Base-by-base conservation (phyloP, 2,797 vertebrate species). In the Todus mexicanus region DNA sequence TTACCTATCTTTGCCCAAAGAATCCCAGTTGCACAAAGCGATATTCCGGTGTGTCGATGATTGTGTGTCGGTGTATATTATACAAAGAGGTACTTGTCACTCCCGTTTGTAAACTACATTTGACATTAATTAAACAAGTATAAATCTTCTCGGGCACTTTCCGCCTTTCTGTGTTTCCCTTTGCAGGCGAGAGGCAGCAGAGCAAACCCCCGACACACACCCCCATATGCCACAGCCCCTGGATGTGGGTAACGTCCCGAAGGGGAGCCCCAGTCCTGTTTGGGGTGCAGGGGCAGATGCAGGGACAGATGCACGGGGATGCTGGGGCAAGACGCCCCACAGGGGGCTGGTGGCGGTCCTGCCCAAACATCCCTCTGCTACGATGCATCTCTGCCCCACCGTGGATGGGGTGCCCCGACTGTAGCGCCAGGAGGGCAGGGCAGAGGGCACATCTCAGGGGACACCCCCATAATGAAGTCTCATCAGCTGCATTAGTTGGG, bases 81-180 rank as follows among this genome's bases (percentile, higher is more conserved):
- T 98, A 98, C 98, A 98, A 97, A 98, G 98, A 98, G 98, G 98
- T 98, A 98, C 98, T 97, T 98, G 98, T 98, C 98, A 98, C 98
- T 98, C 97, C 98, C 98, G 97, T 99, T 99, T 99, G 98, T 99
- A 99, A 99, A 98, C 98, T 98, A 98, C 98, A 98, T 98, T 98
- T 98, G 98, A 98, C 98, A 98, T 98, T 98, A 98, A 99, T 99
- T 99, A 99, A 99, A 99, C 98, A 97, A 98, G 96, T 98, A 97
- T 98, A 98, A 98, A 98, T 98, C 98, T 98, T 95, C 97, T 83
- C 17, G 65, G 84, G 56, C 2, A 25, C 72, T 64, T 89, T 75
- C 71, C 23, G 20, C 86, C 66, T 89, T 59, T 93, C 87, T 92
- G 29, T 90, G 68, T 85, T 93, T 85, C 78, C 81, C 65, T 94